A percentile compares a stretch with the other conserved stretches of the same genome.
Conservation (phyloP, 30 jellyfish, hydroid and myxozoan species). For the Turritopsis dohrnii region DNA sequence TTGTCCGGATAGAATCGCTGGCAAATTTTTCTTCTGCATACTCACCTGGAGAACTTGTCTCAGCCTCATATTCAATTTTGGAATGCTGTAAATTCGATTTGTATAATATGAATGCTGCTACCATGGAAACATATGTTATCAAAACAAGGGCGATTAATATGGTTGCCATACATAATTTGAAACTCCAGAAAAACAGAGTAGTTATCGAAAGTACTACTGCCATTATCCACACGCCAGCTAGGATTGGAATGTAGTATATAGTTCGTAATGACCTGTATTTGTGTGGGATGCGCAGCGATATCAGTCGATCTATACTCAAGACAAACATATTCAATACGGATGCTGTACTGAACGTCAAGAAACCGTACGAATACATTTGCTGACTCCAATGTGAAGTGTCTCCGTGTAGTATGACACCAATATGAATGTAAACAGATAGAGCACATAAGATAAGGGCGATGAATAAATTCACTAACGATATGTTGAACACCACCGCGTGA, state of each 20-base stretch:
- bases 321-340: neutral
- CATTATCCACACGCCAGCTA: neutral
- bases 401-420: neutral
- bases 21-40: neutral
- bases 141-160: neutral
- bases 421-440: neutral
- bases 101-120: neutral
- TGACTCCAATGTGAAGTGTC: neutral
- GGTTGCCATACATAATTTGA: neutral
- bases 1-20: neutral
- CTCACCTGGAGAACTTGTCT: neutral
- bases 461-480: neutral
- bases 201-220: neutral
- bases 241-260: neutral
- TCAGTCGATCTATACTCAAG: constrained; percentile 5
- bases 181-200: neutral
- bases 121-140: neutral
- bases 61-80: neutral
- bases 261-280: neutral
- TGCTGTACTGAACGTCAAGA: neutral
- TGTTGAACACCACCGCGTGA: neutral
- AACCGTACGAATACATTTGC: neutral
- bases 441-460: neutral
- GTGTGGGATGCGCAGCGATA: neutral
- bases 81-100: neutral